Evolutionary conservation across 2,113 vertebrate species (phyloP), one percentile per base, ranked within the genome.

Genomic region (Zingel zingel): DNA sequence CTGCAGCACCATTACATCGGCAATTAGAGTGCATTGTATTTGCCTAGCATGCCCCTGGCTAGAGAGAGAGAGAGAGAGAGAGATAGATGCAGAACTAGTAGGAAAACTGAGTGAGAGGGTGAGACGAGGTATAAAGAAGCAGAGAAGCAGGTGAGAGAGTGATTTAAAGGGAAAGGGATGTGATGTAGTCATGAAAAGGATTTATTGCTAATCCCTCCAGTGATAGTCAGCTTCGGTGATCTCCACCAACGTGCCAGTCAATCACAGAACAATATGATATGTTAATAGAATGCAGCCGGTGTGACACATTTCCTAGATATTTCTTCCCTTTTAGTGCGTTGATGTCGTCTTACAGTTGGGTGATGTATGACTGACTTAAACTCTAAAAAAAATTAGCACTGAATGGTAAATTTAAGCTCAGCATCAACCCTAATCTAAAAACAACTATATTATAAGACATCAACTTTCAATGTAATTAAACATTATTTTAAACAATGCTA

Each of bases 21-120:
- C 72, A 87, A 86, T 92, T 89, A 88, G 82, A 87, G 69, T n/a
- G 68, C 45, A 73, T 75, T 81, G 83, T 83, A 79, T 82, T 89
- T 90, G 59, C 33, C 54, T 3, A 48, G 61, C 59, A n/a, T 33
- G 85, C 69, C 85, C 33, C 62, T 67, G 82, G 79, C 67, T 81
- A 25, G 25, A 36, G 47, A 48, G 39, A 50, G 58, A 36, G 47
- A 33, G 23, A 77, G 79, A 61, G 48, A 57, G 62, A 69, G 65
- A 27, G 21, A 62, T 19, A 16, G n/a, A 33, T 33, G 33, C 33
- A 33, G 33, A 33, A 33, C 33, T 33, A 33, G 33, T 33, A 6
- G 33, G 6, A 33, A 6, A 33, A 33, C 33, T 33, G 33, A 33
- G 33, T 33, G 33, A 33, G 33, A 33, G 21, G 6, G 8, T 39